phyloP scores from a whole-genome alignment of 2,888 invertebrate genomes.

The Drepanosiphum platanoidis region DNA sequence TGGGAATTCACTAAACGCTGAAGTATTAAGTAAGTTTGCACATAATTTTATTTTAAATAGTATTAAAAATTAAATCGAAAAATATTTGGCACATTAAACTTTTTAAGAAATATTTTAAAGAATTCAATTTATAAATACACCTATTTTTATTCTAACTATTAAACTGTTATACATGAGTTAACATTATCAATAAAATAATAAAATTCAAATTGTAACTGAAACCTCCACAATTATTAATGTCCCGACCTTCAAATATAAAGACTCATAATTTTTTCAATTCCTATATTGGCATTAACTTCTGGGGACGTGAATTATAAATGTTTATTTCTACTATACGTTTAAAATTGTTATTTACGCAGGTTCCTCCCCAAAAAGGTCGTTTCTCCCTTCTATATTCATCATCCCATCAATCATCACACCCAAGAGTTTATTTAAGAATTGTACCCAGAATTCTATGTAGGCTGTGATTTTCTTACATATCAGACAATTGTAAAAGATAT shows the following conservation, averaged over 20 bases:
- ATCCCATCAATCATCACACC: conserved; percentile 23
- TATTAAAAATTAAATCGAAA: too few species aligned
- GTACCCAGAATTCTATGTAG: conserved; percentile 9
- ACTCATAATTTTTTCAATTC: not conserved
- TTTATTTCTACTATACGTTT: conserved; percentile 10
- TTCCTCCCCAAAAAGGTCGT: conserved; percentile 40
- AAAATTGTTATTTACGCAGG: conserved; percentile 39
- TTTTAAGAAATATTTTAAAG: too few species aligned
- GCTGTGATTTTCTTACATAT: conserved; percentile 37
- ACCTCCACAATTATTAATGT: not conserved
- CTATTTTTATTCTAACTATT: not conserved
- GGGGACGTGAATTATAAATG: not conserved
- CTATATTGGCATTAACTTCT: not conserved
- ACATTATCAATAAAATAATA: not conserved
- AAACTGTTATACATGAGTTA: not conserved
- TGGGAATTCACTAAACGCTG: too few species aligned
- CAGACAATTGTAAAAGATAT: not conserved
- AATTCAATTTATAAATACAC: too few species aligned
- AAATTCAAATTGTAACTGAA: not conserved
- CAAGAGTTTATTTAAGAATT: conserved; percentile 22
- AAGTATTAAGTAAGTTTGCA: too few species aligned
- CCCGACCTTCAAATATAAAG: not conserved
- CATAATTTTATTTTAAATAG: too few species aligned
- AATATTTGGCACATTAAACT: too few species aligned
- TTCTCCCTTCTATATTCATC: conserved; percentile 30